Conservation (phyloP, 2,113 vertebrate species). For the Elgaria multicarinata region DNA sequence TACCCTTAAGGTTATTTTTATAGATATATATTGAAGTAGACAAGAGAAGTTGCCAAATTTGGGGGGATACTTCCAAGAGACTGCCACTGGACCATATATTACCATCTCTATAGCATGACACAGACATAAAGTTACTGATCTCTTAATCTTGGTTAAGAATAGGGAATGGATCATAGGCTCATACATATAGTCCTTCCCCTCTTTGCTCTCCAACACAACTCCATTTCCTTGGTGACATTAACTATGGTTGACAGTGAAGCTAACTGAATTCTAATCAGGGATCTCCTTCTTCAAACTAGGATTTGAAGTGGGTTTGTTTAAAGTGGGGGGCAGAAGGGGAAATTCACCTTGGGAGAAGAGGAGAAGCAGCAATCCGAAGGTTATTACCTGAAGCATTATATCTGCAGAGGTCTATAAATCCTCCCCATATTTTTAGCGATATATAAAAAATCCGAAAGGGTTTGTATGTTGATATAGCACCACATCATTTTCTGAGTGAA, state of each 20-base stretch:
- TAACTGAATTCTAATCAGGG: not conserved
- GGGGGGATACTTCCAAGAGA: not conserved
- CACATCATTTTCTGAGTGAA: too few species aligned
- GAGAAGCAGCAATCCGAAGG: too few species aligned
- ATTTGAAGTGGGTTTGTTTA: not conserved
- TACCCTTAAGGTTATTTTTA: not conserved
- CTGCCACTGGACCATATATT: not conserved
- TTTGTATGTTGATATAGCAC: too few species aligned
- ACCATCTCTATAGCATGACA: not conserved
- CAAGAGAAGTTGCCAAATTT: not conserved
- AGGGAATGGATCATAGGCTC: not conserved
- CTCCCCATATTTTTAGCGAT: too few species aligned
- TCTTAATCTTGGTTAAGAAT: not conserved
- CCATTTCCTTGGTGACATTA: not conserved
- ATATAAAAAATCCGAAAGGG: too few species aligned
- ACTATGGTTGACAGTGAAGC: not conserved
- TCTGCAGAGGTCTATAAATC: too few species aligned
- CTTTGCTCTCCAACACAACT: not conserved
- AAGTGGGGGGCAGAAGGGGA: too few species aligned
- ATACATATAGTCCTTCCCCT: not conserved
- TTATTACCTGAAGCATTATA: too few species aligned
- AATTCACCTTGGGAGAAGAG: too few species aligned
- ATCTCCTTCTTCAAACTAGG: not conserved
- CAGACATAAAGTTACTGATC: not conserved
- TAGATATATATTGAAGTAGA: not conserved